Base-by-base conservation (phyloP, 2,113 vertebrate genomes). In the Propithecus coquereli region DNA sequence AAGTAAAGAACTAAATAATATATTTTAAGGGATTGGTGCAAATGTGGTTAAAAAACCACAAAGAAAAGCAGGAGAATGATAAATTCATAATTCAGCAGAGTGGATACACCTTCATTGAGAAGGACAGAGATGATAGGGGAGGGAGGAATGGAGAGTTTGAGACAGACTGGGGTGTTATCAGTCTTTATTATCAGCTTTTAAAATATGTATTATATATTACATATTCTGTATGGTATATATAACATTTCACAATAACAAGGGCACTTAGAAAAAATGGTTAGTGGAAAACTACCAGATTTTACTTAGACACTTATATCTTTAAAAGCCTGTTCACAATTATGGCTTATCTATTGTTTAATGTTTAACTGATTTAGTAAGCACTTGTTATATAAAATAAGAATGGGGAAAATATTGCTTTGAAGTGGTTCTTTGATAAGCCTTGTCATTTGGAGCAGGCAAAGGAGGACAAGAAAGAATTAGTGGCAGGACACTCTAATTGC, bases 221-320 rank as follows among this genome's bases (percentile, higher is more conserved):
- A 17, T 59, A 27, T 91, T 73, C 68, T 74, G 32, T 76, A 63
- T 23, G 43, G 20, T 37, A 65, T 43, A 54, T 43, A 30, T 45
- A 73, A 87, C 12, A 32, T 66, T 92, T 82, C 43, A 90, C 50
- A 95, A 68, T n/a, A 66, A 94, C 91, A 85, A 91, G 43, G 34
- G 47, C 89, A 87, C 18, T 73, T 79, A 83, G 57, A 71, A 88
- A 79, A 82, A 59, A 83, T 77, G 20, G 32, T 76, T 76, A 92
- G 40, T 54, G 47, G n/a, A 74, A 92, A 96, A 92, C 70, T 74
- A 83, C 27, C 76, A 70, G 30, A 66, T 94, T 87, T n/a, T 65
- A 20, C 57, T 20, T 71, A 71, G 71, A 94, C 11, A 74, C 87
- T 87, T 85, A 1, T 40, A 87, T 79, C 47, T 94, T 90, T 79